Percentiles rank a stretch among this genome's conserved stretches.
Evolutionary conservation across 2,888 invertebrate genomes (phyloP).

Genomic region (Ditylenchus weischeri): DNA sequence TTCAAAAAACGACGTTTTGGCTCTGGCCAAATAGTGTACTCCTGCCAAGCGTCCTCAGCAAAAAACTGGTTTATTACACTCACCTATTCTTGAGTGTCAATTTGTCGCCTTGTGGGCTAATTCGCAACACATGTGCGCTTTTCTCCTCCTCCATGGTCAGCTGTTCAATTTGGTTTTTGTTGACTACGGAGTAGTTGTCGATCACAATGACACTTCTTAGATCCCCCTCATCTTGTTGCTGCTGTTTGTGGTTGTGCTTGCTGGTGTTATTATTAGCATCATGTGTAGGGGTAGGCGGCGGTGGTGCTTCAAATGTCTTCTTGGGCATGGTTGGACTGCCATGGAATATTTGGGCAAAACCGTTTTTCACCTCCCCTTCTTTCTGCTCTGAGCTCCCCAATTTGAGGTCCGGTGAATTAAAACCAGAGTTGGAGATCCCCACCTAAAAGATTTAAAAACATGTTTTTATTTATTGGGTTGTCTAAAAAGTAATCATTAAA

Average conservation of each 20-base stretch:
- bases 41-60: too few species aligned
- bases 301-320: slow-evolving; percentile 27
- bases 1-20: too few species aligned
- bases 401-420: neutral
- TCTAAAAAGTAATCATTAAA: neutral
- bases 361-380: neutral
- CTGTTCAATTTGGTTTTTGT: neutral
- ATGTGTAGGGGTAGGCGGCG: slow-evolving; percentile 9
- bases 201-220: slow-evolving; percentile 11
- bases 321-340: slow-evolving; percentile 12
- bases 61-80: too few species aligned
- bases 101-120: slow-evolving; percentile 6
- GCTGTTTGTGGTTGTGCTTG: neutral
- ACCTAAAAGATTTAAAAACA: slow-evolving; percentile 1
- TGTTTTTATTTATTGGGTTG: neutral
- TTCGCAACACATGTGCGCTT: neutral
- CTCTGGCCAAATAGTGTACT: too few species aligned
- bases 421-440: slow-evolving; percentile 6
- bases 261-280: neutral
- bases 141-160: neutral
- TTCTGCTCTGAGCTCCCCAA: slow-evolving; percentile 6
- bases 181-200: neutral
- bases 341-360: slow-evolving; percentile 23
- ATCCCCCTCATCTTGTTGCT: neutral
- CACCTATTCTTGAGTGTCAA: slow-evolving; percentile 3